Percentiles rank a stretch among this genome's conserved stretches.
Conservation (phyloP, 2,888 invertebrate species). For the Carcina quercana region DNA sequence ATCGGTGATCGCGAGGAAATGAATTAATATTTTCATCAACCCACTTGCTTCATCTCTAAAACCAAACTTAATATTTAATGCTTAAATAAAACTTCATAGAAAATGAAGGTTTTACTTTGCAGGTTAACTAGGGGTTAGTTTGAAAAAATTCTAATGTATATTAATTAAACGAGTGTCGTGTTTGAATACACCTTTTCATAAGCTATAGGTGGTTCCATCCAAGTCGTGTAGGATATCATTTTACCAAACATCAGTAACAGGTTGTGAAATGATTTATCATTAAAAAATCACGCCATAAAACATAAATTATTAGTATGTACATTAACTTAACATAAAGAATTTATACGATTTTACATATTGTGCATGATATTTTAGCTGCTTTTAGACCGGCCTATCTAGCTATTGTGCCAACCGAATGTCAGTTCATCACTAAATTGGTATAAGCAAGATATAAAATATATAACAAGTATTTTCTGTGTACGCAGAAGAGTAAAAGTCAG, state of each 20-base stretch:
- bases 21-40: too few species aligned
- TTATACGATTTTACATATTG: slow-evolving; percentile 43
- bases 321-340: slow-evolving; percentile 37
- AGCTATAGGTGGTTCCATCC: slow-evolving; percentile 33
- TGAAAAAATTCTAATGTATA: too few species aligned
- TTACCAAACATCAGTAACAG: slow-evolving; percentile 49
- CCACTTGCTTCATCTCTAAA: too few species aligned
- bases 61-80: too few species aligned
- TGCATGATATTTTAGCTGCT: slow-evolving; percentile 51
- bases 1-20: too few species aligned
- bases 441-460: too few species aligned
- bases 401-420: slow-evolving; percentile 46
- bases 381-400: slow-evolving; percentile 63
- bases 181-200: slow-evolving; percentile 3
- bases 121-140: too few species aligned
- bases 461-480: too few species aligned
- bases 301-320: slow-evolving; percentile 22
- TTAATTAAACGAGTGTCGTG: too few species aligned
- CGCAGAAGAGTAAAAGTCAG: too few species aligned
- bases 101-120: too few species aligned
- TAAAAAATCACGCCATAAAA: slow-evolving; percentile 25
- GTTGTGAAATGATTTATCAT: slow-evolving; percentile 54
- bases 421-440: slow-evolving; percentile 36
- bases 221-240: slow-evolving; percentile 27
- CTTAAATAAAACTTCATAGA: too few species aligned